Conservation (phyloP, 1,140 invertebrate species). For the Lordiphosa clarofinis region DNA sequence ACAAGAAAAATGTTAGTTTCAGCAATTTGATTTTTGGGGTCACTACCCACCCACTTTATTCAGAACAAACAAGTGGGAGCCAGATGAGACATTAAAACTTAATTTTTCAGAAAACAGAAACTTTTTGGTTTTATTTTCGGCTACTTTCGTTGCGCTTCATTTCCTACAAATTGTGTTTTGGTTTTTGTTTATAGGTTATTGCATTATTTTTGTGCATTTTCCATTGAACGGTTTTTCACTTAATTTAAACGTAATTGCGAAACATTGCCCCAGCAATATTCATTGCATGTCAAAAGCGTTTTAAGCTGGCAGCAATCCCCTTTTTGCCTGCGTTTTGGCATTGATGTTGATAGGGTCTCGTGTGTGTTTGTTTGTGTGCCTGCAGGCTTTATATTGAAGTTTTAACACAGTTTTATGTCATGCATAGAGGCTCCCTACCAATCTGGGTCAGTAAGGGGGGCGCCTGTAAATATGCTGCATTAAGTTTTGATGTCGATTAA, state of each 20-base stretch:
- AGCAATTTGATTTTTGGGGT: neutral
- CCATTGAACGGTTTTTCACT: conserved; percentile 27
- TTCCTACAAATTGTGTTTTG: conserved; percentile 2
- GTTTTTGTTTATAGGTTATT: neutral
- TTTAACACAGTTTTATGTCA: conserved; percentile 13
- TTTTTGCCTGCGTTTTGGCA: conserved; percentile 26
- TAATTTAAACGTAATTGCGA: conserved; percentile 44
- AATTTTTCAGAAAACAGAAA: neutral
- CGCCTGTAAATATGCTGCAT: conserved; percentile 11
- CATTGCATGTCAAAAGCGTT: conserved; percentile 66
- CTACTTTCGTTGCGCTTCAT: conserved; percentile 7
- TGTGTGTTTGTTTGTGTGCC: conserved; percentile 8
- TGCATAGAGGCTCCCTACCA: neutral
- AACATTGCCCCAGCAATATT: conserved; percentile 24
- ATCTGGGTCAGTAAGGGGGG: conserved; percentile 39
- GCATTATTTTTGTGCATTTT: conserved; percentile 9
- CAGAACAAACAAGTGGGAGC: neutral
- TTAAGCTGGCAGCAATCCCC: conserved; percentile 32
- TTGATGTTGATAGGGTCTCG: conserved; percentile 28
- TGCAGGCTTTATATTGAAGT: conserved; percentile 21
- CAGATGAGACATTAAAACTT: neutral
- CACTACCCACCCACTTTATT: conserved; percentile 8
- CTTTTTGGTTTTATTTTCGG: conserved; percentile 1
- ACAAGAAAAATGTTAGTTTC: conserved; percentile 2
- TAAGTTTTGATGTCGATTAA: conserved; percentile 3